Base-by-base conservation (phyloP, 1,140 invertebrate species). In the Telenomus remus region DNA sequence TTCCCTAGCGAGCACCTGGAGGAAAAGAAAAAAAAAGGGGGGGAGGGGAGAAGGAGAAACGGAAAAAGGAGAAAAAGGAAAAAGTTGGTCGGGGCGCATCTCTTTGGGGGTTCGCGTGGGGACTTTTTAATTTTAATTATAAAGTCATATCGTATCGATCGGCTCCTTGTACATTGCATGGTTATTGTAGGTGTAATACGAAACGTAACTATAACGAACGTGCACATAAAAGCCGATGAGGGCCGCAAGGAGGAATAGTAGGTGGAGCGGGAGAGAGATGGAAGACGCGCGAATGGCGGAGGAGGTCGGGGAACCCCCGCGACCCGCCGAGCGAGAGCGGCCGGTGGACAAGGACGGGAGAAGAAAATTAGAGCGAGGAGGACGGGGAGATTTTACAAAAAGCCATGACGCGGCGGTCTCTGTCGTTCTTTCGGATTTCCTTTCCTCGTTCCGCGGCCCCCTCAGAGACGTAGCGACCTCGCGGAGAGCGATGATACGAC, bases 401-500 rank as follows among this genome's bases (percentile, higher is more conserved):
- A 71, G 66, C 51, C 60, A 66, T 60, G 60, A 61, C 61, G n/a
- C n/a, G 47, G 46, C 43, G 16, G 9, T 44, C 57, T 63, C 44
- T 5, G 44, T 54, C 51, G 13, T 57, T 13, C 57, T 19, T 15
- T 51, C 37, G 42, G 13, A 33, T 50, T 50, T 48, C 46, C 47
- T 50, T 9, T 9, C 44, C 59, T 49, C 42, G n/a, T 44, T 42
- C 37, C 4, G 27, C n/a, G 27, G 1, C 48, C 27, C 53, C 66
- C 55, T 59, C 55, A 70, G 56, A 73, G 19, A 27, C 71, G 66
- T 34, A 63, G 68, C 57, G 68, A 78, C 76, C 76, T 73, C 76
- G 76, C 69, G 69, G 64, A 73, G 76, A 69, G 74, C 69, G 76
- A 78, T 73, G 76, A 78, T 78, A 73, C 76, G 76, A 87, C 84